Evolutionary conservation across 2,113 vertebrate species (phyloP).

Genomic region (Smithornis capensis): DNA sequence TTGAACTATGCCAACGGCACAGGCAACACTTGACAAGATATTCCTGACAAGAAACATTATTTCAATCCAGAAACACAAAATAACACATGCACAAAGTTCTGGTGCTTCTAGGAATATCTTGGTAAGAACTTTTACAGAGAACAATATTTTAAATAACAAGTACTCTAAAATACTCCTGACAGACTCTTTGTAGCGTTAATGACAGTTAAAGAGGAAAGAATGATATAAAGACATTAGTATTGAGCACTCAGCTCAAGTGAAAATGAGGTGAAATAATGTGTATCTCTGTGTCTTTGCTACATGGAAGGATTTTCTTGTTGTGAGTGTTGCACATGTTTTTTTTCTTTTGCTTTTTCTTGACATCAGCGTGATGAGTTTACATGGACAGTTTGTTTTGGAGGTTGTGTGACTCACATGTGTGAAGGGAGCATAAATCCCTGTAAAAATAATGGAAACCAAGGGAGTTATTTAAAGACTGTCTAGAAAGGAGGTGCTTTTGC

Average conservation of each 20-base stretch:
- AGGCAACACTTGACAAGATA: not conserved
- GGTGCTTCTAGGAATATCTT: not conserved
- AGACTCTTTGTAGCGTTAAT: not conserved
- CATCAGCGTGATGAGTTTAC: not conserved
- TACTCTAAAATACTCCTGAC: not conserved
- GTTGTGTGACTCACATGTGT: not conserved
- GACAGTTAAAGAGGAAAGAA: not conserved
- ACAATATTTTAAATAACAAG: not conserved
- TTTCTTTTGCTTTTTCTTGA: not conserved
- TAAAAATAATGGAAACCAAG: conserved; percentile 36
- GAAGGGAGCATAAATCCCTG: not conserved
- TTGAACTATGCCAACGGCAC: not conserved
- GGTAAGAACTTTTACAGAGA: not conserved
- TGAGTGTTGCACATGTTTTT: not conserved
- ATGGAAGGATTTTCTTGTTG: not conserved
- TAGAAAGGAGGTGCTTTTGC: conserved; percentile 15
- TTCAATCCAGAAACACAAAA: not conserved
- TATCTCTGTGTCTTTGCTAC: not conserved
- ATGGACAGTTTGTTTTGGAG: not conserved
- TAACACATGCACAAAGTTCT: not conserved
- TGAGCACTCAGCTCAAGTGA: rapidly evolving
- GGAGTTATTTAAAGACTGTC: conserved; percentile 7
- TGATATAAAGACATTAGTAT: not conserved
- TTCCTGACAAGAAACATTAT: not conserved
- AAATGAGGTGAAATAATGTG: not conserved